Evolutionary conservation across 2,888 invertebrate species (phyloP).

Genomic region (Deilephila elpenor): DNA sequence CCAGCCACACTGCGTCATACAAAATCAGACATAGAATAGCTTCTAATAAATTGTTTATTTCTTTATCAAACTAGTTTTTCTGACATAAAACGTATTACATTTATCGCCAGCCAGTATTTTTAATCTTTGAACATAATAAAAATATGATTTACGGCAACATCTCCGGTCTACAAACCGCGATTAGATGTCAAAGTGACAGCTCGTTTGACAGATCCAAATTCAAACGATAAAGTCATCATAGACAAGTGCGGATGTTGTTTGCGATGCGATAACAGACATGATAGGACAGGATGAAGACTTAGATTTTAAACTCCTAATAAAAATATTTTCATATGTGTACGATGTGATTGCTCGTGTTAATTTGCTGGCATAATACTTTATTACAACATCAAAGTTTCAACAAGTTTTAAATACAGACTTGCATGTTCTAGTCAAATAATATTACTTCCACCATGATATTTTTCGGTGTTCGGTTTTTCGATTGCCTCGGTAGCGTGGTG

Average conservation of each 20-base stretch:
- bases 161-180: constrained; percentile 9
- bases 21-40: constrained; percentile 24
- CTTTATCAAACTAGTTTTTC: constrained; percentile 23
- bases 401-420: too few species aligned
- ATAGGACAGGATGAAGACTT: background rate
- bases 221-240: constrained; percentile 14
- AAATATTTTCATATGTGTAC: background rate
- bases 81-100: background rate
- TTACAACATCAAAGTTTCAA: too few species aligned
- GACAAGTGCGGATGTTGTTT: background rate
- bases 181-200: constrained; percentile 20
- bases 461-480: too few species aligned
- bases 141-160: constrained; percentile 10
- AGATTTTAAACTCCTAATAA: background rate
- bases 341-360: too few species aligned
- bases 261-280: background rate
- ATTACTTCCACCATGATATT: too few species aligned
- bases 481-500: too few species aligned
- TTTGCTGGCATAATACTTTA: too few species aligned
- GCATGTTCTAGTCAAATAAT: too few species aligned
- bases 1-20: constrained; percentile 24
- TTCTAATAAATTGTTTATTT: constrained; percentile 33
- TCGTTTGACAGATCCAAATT: constrained; percentile 28
- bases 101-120: background rate
- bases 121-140: constrained; percentile 7